phyloP scores from a whole-genome alignment of 2,888 invertebrate genomes.

The Aelia acuminata region DNA sequence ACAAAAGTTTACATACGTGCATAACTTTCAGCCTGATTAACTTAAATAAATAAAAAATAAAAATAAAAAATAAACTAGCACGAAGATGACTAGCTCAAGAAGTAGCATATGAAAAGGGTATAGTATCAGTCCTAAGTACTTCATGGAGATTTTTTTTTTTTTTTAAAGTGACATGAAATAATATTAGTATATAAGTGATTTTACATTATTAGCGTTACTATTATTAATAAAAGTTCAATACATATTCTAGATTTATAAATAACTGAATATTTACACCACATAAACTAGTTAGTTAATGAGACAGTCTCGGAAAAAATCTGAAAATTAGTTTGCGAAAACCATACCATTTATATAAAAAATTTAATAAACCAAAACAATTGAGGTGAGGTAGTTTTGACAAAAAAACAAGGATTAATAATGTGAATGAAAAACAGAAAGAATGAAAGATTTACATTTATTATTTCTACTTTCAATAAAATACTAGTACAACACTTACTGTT shows the following conservation, averaged over 20 bases:
- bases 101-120: neutral
- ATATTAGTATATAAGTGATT: neutral
- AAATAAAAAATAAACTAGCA: neutral
- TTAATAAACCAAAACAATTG: no score
- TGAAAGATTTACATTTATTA: neutral
- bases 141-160: no score
- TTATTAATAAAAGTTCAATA: no score
- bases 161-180: neutral
- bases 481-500: neutral
- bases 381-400: no score
- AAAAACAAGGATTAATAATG: neutral
- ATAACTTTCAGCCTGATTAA: neutral
- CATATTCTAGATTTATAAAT: neutral
- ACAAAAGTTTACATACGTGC: neutral
- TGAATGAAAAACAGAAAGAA: neutral
- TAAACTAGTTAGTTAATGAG: neutral
- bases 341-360: no score
- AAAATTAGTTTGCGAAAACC: no score
- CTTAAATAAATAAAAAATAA: no score
- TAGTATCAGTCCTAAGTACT: neutral
- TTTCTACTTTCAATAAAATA: neutral
- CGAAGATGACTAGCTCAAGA: no score
- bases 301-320: no score
- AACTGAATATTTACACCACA: neutral
- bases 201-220: no score